Evolutionary conservation across 2,888 invertebrate genomes (phyloP), one percentile per base, ranked within the genome.

Genomic region (Minunthozetes semirufus): DNA sequence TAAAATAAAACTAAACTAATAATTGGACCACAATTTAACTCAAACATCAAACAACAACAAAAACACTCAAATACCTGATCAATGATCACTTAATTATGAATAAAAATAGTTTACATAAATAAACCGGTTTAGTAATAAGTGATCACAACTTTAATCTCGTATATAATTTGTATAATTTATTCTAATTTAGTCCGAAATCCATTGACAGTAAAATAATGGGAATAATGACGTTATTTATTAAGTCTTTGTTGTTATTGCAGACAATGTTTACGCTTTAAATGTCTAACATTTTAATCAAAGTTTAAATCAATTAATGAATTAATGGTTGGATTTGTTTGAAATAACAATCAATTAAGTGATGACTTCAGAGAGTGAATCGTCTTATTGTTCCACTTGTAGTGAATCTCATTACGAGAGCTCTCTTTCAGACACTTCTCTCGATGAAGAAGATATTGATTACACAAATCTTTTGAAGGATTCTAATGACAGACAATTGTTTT

Each of bases 371-470:
- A 59, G 59, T 59, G 59, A 59, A 15, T 63, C 63, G 38, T 63
- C 63, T 27, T 63, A n/a, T 29, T 63, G 63, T 33, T 63, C 63
- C 17, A 63, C 63, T n/a, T 63, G 63, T 63, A 63, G 27, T 33
- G 15, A 29, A 38, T 33, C 33, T 9, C 33, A 29, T 9, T 29
- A n/a, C n/a, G 63, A 63, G n/a, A 63, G 17, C 38, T 27, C 27
- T 33, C 19, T n/a, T 17, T 38, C 63, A 2, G 22, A 29, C 19
- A 63, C n/a, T 11, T 25, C 61, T 38, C 63, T 63, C 11, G 27
- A 63, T 9, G 63, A 63, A 8, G 38, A 38, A 29, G 63, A 63
- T 19, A 63, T 63, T n/a, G 63, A 63, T 38, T 63, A 63, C 33
- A 38, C 38, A 13, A 38, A 63, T 63, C 63, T n/a, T 9, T 63